Conservation (phyloP, 2,113 vertebrate species). For the Gymnobelideus leadbeateri region DNA sequence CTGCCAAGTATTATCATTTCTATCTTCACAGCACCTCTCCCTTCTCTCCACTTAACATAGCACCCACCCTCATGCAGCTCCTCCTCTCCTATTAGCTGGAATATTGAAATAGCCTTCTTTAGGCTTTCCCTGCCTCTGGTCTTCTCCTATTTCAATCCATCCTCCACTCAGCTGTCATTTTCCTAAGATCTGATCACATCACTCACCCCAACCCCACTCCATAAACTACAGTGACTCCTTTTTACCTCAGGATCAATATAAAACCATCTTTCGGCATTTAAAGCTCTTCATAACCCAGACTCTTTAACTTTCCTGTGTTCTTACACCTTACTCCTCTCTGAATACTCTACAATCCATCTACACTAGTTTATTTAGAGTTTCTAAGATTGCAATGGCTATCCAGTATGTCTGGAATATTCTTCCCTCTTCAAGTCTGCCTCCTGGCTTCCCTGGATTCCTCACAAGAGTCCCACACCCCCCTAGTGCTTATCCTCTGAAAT, state of each 20-base stretch:
- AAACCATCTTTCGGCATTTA: background rate
- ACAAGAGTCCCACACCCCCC: background rate
- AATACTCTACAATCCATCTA: background rate
- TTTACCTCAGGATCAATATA: background rate
- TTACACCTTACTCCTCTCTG: background rate
- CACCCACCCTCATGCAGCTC: background rate
- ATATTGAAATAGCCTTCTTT: background rate
- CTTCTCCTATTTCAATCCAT: background rate
- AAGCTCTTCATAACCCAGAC: background rate
- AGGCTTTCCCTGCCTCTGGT: background rate
- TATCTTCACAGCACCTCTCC: background rate
- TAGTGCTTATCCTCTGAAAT: background rate
- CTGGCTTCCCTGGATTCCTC: background rate
- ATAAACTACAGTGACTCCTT: background rate
- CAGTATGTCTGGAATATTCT: background rate
- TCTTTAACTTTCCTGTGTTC: background rate
- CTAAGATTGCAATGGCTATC: background rate
- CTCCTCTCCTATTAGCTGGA: background rate
- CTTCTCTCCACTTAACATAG: background rate
- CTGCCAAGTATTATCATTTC: background rate
- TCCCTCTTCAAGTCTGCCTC: background rate
- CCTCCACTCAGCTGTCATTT: background rate
- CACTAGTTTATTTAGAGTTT: background rate
- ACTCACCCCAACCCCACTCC: background rate
- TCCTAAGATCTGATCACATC: background rate